These are phyloP conservation scores for Cerastis leucographa DNA, from an alignment of 2,888 invertebrate genomes.

Conservation along the genomic window DNA sequence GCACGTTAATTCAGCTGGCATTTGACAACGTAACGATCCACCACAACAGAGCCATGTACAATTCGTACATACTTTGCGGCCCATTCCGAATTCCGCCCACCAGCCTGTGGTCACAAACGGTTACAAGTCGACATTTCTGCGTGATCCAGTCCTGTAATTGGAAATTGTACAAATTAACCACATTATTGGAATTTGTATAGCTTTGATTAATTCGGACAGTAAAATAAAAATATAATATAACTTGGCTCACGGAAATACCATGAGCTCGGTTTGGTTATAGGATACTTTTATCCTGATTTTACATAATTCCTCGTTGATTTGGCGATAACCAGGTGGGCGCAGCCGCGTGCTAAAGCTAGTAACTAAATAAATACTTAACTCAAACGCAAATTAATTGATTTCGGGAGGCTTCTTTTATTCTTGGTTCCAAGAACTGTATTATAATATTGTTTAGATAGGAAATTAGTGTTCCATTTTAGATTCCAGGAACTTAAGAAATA, in stretches of 20 bases:
- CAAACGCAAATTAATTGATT: constrained; percentile 11
- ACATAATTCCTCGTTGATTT: background rate
- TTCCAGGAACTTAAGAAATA: background rate
- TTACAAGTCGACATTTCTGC: constrained; percentile 41
- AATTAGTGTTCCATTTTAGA: background rate
- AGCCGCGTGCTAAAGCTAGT: no score
- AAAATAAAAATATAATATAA: background rate
- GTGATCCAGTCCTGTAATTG: constrained; percentile 21
- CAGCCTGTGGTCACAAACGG: constrained; percentile 30
- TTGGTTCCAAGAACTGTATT: constrained; percentile 6
- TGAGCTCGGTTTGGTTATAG: background rate
- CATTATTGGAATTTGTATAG: background rate
- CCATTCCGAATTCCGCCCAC: constrained; percentile 27
- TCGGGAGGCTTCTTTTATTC: background rate
- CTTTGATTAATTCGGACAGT: constrained; percentile 3
- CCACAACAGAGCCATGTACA: constrained; percentile 16
- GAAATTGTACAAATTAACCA: constrained; percentile 7
- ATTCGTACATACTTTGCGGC: constrained; percentile 13
- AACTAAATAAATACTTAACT: no score
- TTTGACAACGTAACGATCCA: constrained; percentile 27
- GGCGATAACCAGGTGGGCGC: background rate
- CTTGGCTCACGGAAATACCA: background rate
- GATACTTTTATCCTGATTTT: background rate
- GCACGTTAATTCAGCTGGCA: background rate
- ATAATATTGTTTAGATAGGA: background rate